Evolutionary conservation across 1,140 invertebrate genomes (phyloP), one percentile per base, ranked within the genome.

Genomic region (Trichogramma pretiosum): DNA sequence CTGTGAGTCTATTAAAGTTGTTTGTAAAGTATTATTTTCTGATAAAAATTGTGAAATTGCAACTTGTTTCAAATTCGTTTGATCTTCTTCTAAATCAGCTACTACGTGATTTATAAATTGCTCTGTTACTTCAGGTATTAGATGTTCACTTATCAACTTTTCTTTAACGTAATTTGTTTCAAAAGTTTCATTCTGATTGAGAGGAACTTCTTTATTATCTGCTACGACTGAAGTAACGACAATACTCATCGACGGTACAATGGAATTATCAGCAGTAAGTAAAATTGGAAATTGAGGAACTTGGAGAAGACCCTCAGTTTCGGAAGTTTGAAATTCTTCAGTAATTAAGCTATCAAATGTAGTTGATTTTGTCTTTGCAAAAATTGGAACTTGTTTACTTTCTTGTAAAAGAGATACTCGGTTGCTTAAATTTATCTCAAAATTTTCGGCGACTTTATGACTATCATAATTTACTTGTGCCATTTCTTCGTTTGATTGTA

Each of bases 401-500:
- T n/a, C n/a, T n/a, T n/a, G n/a, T n/a, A n/a, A n/a, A 60, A 28
- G 58, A 56, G 4, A 53, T 44, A 5, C 40, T 33, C 30, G 64
- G 63, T 57, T 56, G 30, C 16, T 63, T 50, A 28, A 7, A 28
- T 35, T 57, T 7, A 75, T 48, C 64, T 75, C 74, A 16, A 56
- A 65, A 44, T 64, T 70, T 42, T 70, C 60, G 5, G 75, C 70
- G 37, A 75, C 67, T 26, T 59, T 47, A 40, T 72, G 68, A 24
- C 65, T 58, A 24, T 57, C 56, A 9, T 74, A 61, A 39, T 74
- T 64, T 11, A 72, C 37, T 2, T 50, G 34, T 3, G 63, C 69
- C 50, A 37, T 63, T 52, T 60, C 65, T 55, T 66, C 56, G 22
- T 53, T 45, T 30, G 70, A 67, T 45, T 56, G 63, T 30, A 68